Conservation (phyloP, 2,797 vertebrate genomes). For the Helarctos malayanus region DNA sequence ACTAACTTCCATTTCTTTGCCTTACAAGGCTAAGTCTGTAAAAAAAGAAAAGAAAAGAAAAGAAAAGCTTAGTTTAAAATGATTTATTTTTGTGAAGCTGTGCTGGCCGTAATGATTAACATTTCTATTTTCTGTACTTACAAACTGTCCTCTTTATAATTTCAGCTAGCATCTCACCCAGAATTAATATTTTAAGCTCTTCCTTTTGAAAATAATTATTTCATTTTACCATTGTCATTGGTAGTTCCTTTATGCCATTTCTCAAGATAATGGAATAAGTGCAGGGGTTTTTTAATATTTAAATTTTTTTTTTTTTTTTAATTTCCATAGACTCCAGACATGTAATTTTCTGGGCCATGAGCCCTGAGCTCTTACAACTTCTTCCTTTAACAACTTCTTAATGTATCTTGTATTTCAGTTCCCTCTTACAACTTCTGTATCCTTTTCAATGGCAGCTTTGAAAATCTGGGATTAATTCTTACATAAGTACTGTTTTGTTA, state of each 20-base stretch:
- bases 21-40: neutral
- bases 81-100: neutral
- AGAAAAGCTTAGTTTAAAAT: neutral
- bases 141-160: neutral
- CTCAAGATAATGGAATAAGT: slow-evolving; percentile 19
- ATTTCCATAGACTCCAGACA: slow-evolving; percentile 8
- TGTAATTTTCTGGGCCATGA: slow-evolving; percentile 33
- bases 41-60: neutral
- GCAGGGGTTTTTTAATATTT: neutral
- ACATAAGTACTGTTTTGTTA: slow-evolving; percentile 10
- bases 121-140: slow-evolving; percentile 25
- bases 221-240: neutral
- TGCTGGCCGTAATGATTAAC: neutral
- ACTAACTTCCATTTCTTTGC: slow-evolving; percentile 1
- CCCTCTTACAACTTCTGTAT: slow-evolving; percentile 65
- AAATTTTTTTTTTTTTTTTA: neutral
- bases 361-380: slow-evolving; percentile 13
- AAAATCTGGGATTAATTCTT: slow-evolving; percentile 76
- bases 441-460: slow-evolving; percentile 65
- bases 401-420: slow-evolving; percentile 69
- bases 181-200: slow-evolving; percentile 33
- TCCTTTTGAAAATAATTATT: slow-evolving; percentile 29
- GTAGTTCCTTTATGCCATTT: neutral
- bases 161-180: neutral
- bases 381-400: slow-evolving; percentile 47